Base-by-base conservation (phyloP, 2,888 invertebrate species). In the Nephrotoma flavescens region DNA sequence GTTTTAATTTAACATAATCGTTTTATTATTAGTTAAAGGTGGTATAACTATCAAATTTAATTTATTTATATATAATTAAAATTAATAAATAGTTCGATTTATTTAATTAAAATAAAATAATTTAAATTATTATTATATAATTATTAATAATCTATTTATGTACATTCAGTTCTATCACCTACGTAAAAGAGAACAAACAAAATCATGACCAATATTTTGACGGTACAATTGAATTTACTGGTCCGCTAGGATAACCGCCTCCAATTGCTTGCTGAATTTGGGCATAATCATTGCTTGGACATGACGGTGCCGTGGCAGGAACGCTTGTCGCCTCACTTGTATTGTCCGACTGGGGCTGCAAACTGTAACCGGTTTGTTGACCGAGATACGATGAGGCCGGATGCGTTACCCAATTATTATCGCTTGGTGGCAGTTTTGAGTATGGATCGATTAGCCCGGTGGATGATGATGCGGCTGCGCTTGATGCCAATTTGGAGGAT, bases 141-240 rank as follows among this genome's bases (percentile, higher is more conserved):
- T 31, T 31, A 31, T 31, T 31, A 19, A 31, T 31, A 31, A 31
- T 31, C 0, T 19, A 31, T 71, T 31, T 71, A 71, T 71, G 71
- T 71, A 71, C 71, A 71, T 71, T 71, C 71, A 71, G 71, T 71
- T 71, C 71, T 71, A 71, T 19, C 19, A 71, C 9, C 71, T 71
- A 57, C n/a, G 6, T 15, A 15, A 57, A 31, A 31, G 31, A 57
- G 19, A 57, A 9, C 31, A 71, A 71, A 71, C 31, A 2, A 19
- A 71, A 71, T 84, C 84, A 87, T 47, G 87, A 85, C 85, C 85
- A 87, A 86, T 87, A 87, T 85, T 87, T 87, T 5, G 52, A n/a
- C 31, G 45, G 41, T 41, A 86, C 52, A n/a, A 86, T 47, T 42
- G 87, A 11, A 86, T 87, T 87, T 41, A 52, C 47, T 4, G 84